Evolutionary conservation across 2,888 invertebrate species (phyloP).

Genomic region (Rhingia rostrata): DNA sequence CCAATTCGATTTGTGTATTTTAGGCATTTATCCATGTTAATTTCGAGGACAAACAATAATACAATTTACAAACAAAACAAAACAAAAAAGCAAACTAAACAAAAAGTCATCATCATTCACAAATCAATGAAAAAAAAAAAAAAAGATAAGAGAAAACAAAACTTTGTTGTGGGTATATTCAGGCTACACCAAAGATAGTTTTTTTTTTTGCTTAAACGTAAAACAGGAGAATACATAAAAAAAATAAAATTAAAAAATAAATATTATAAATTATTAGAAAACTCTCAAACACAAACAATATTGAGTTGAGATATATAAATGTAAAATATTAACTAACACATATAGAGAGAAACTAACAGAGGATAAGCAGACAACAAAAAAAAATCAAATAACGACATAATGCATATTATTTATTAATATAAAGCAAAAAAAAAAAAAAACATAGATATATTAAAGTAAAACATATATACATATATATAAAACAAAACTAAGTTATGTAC

Average conservation of each 20-base stretch:
- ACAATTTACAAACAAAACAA: slow-evolving; percentile 75
- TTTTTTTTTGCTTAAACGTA: slow-evolving; percentile 57
- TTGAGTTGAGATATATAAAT: slow-evolving; percentile 64
- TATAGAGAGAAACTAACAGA: slow-evolving; percentile 54
- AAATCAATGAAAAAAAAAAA: slow-evolving; percentile 65
- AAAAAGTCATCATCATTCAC: slow-evolving; percentile 70
- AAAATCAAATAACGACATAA: slow-evolving; percentile 75
- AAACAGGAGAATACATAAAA: slow-evolving; percentile 51
- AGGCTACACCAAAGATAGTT: slow-evolving; percentile 78
- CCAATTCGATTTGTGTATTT: slow-evolving; percentile 78
- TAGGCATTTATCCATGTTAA: slow-evolving; percentile 84
- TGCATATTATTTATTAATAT: slow-evolving; percentile 77
- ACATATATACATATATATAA: slow-evolving; percentile 75
- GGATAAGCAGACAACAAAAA: slow-evolving; percentile 72
- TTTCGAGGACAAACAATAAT: slow-evolving; percentile 81
- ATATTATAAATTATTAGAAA: slow-evolving; percentile 39
- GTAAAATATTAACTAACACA: slow-evolving; percentile 65
- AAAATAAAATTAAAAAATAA: slow-evolving; percentile 15
- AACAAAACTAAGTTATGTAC: slow-evolving; percentile 57
- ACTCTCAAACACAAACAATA: slow-evolving; percentile 60
- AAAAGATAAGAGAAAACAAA: slow-evolving; percentile 52
- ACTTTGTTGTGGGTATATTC: slow-evolving; percentile 73
- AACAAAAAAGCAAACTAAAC: slow-evolving; percentile 50
- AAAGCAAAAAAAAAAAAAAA: slow-evolving; percentile 29
- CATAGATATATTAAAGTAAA: slow-evolving; percentile 73